Evolutionary conservation across 2,797 vertebrate genomes (phyloP).

Genomic region (Philypnodon macrostomus): DNA sequence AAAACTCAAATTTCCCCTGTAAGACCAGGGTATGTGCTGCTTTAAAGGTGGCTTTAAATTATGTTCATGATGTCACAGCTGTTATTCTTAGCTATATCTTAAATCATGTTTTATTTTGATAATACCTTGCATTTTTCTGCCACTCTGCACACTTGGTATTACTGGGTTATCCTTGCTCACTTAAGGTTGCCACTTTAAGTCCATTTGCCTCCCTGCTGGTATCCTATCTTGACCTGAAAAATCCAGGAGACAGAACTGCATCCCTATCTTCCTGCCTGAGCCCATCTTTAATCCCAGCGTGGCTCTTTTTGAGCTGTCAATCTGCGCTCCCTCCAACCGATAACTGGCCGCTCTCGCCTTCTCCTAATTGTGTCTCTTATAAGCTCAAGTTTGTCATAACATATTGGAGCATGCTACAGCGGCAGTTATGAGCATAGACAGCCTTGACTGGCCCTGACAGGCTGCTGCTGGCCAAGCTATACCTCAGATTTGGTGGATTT

Average conservation of each 20-base stretch:
- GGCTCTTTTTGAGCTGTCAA: slow-evolving; percentile 59
- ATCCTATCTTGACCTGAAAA: slow-evolving; percentile 59
- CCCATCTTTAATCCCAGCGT: slow-evolving; percentile 58
- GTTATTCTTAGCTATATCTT: no score
- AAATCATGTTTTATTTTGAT: neutral
- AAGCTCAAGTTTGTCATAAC: slow-evolving; percentile 64
- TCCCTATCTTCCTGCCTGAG: slow-evolving; percentile 55
- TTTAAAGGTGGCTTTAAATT: no score
- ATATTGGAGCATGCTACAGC: slow-evolving; percentile 50
- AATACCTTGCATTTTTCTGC: slow-evolving; percentile 37
- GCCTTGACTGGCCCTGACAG: slow-evolving; percentile 54
- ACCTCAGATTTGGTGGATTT: slow-evolving; percentile 39
- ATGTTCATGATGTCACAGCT: no score
- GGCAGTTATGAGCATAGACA: slow-evolving; percentile 48
- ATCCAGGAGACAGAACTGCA: slow-evolving; percentile 45
- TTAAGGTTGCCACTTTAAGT: slow-evolving; percentile 46
- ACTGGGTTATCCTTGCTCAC: slow-evolving; percentile 36
- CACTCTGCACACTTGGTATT: no score
- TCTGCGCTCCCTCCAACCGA: slow-evolving; percentile 46
- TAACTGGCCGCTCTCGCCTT: slow-evolving; percentile 47
- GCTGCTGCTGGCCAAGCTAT: slow-evolving; percentile 44
- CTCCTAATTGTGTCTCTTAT: slow-evolving; percentile 66
- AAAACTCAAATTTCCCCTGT: no score
- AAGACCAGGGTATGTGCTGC: no score
- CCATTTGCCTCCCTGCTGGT: slow-evolving; percentile 48